Evolutionary conservation across 2,888 invertebrate species (phyloP).

Genomic region (Acleris cristana): DNA sequence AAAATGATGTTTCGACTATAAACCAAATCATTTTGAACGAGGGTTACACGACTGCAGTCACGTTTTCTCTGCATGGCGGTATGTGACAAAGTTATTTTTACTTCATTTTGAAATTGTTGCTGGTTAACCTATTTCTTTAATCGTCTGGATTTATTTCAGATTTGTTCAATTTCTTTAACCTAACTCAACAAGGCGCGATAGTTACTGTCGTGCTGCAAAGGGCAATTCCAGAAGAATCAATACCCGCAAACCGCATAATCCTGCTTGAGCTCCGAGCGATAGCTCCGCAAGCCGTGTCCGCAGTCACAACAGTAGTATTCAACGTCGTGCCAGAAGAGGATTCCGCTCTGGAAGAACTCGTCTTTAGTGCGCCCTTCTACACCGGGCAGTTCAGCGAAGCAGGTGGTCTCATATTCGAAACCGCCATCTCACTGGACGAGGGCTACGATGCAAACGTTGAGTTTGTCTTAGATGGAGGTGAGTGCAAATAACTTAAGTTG

Average conservation of each 20-base stretch:
- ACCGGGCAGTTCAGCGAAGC: conserved; percentile 27
- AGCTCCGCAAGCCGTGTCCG: conserved; percentile 21
- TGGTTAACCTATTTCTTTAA: too few species aligned
- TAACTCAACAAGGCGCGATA: not conserved
- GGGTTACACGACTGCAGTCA: conserved; percentile 39
- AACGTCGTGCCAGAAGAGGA: conserved; percentile 3
- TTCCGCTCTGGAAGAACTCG: not conserved
- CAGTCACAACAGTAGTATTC: conserved; percentile 29
- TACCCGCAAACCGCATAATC: conserved; percentile 25
- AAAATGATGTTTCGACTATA: conserved; percentile 29
- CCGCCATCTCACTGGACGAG: conserved; percentile 3
- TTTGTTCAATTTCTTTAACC: conserved; percentile 14
- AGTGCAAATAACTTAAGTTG: not conserved
- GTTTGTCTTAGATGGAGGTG: conserved; percentile 24
- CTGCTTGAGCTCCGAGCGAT: conserved; percentile 27
- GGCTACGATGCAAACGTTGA: conserved; percentile 23
- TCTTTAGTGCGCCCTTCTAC: conserved; percentile 26
- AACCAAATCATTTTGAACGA: conserved; percentile 38
- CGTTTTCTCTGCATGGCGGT: conserved; percentile 40
- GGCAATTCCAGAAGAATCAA: conserved; percentile 16
- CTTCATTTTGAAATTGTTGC: too few species aligned
- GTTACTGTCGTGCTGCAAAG: conserved; percentile 20
- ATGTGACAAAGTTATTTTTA: not conserved
- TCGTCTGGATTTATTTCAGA: conserved; percentile 15
- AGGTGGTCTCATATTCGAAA: conserved; percentile 15